Percentiles rank a stretch among this genome's conserved stretches.
Conservation (phyloP, 2,888 invertebrate species). For the Caenorhabditis sp. region DNA sequence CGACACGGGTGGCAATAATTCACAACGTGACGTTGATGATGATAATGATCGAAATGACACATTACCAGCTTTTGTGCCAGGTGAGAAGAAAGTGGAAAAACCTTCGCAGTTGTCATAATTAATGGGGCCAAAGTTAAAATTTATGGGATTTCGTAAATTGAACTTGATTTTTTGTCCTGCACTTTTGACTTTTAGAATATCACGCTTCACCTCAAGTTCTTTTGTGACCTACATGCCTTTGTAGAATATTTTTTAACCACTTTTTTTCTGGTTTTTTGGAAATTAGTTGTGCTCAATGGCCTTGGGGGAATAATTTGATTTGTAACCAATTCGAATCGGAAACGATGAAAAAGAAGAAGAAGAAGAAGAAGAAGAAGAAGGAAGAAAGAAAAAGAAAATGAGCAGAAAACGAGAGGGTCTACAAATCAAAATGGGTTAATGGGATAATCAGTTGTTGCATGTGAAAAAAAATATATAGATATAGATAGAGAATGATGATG, state of each 20-base stretch:
- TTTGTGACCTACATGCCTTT: too few relatives aligned
- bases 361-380: conserved; percentile 1
- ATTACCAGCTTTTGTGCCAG: conserved; percentile 32
- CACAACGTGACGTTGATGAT: not conserved
- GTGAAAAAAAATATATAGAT: too few relatives aligned
- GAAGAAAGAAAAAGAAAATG: not conserved
- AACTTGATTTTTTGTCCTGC: too few relatives aligned
- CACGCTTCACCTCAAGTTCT: too few relatives aligned
- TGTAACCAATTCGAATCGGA: not conserved
- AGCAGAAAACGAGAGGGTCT: conserved; percentile 5
- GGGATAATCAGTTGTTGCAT: conserved; percentile 6
- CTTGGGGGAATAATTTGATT: not conserved
- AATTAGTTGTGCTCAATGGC: too few relatives aligned
- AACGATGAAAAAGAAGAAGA: conserved; percentile 3
- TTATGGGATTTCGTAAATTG: not conserved
- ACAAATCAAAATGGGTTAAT: conserved; percentile 37
- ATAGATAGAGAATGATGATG: too few relatives aligned
- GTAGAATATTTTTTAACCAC: too few relatives aligned
- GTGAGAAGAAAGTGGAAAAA: conserved; percentile 4
- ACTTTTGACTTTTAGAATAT: too few relatives aligned
- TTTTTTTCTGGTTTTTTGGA: too few relatives aligned
- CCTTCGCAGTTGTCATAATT: not conserved
- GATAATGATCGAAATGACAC: conserved; percentile 16
- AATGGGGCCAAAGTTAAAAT: not conserved
- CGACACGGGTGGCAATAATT: not conserved